phyloP scores from a whole-genome alignment of 2,888 invertebrate genomes.

The Eugnorisma glareosa region DNA sequence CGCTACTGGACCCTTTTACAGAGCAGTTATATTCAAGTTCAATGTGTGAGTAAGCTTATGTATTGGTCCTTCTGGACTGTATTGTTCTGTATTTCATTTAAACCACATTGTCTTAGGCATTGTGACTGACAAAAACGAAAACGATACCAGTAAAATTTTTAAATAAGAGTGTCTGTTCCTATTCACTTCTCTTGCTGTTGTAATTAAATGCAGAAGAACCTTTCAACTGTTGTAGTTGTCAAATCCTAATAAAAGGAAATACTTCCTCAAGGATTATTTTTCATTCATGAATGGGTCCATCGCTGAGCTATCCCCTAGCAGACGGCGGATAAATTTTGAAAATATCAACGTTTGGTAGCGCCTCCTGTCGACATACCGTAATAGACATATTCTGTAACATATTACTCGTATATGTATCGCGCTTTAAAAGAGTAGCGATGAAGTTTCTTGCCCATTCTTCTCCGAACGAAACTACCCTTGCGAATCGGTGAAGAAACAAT shows the following conservation, averaged over 20 bases:
- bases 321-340: background rate
- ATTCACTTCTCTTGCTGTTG: background rate
- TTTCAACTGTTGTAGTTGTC: background rate
- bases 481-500: background rate
- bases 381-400: background rate
- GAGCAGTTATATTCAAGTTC: background rate
- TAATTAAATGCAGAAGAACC: background rate
- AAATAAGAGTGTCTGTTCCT: background rate
- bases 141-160: background rate
- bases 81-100: background rate
- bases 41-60: conserved; percentile 4
- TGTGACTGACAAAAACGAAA: conserved; percentile 18
- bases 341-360: background rate
- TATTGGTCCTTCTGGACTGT: background rate
- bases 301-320: background rate
- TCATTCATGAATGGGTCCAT: background rate
- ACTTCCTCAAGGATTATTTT: background rate
- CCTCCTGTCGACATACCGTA: background rate
- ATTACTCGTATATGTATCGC: background rate
- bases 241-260: background rate
- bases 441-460: background rate
- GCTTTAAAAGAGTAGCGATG: background rate
- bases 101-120: background rate
- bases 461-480: background rate
- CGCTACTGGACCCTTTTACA: background rate